phyloP scores from a whole-genome alignment of 2,113 vertebrate species.

The Podiceps cristatus region DNA sequence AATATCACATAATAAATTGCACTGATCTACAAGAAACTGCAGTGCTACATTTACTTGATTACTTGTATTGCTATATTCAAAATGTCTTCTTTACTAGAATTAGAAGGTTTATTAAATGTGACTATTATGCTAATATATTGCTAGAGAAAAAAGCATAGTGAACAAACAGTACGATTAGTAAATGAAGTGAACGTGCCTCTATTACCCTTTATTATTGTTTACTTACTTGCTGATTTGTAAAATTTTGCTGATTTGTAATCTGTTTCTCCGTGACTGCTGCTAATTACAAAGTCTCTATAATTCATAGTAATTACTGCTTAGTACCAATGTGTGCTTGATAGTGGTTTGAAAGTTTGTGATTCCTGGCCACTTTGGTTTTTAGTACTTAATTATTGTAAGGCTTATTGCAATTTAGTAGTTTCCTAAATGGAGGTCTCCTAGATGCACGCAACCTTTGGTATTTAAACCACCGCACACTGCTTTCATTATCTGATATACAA shows the following conservation, averaged over 20 bases:
- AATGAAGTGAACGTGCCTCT: not conserved
- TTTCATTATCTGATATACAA: not conserved
- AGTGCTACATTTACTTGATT: not conserved
- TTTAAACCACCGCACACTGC: not conserved
- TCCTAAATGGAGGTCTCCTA: not conserved
- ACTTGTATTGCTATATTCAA: not conserved
- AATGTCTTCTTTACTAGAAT: not conserved
- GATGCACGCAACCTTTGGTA: not conserved
- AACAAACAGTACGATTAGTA: not conserved
- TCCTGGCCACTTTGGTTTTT: not conserved
- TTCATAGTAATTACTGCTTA: not conserved
- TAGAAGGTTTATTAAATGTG: not conserved
- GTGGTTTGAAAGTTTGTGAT: not conserved
- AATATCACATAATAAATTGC: not conserved
- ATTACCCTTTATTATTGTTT: constrained; percentile 2
- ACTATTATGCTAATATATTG: not conserved
- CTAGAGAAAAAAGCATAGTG: not conserved
- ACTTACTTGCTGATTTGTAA: not conserved
- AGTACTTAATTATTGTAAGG: not conserved
- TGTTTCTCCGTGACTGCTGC: not conserved
- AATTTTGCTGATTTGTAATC: not conserved
- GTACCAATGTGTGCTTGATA: not conserved
- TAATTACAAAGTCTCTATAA: not conserved
- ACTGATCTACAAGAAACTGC: not conserved
- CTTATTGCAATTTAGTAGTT: not conserved